These are phyloP conservation scores for Axis porcinus DNA, from an alignment of 2,113 vertebrate genomes.

Conservation along the genomic window DNA sequence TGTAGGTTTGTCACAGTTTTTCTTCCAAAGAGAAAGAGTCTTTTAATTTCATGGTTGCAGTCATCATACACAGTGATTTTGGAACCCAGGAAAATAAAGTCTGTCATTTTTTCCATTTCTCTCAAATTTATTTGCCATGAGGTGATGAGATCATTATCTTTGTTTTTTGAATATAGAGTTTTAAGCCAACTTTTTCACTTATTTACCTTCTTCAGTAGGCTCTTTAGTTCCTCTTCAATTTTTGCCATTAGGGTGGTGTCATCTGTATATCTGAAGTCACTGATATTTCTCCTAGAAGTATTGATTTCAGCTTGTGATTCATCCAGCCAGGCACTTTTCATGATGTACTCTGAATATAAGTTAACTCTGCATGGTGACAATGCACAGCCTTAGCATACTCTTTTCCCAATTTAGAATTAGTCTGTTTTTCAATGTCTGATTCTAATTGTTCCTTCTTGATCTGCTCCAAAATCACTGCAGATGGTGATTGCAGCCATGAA, in stretches of 20 bases:
- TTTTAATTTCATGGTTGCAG: neutral
- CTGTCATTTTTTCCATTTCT: neutral
- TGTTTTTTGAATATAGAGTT: neutral
- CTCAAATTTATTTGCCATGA: neutral
- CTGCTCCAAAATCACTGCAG: neutral
- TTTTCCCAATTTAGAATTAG: neutral
- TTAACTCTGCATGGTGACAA: neutral
- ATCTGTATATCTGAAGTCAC: neutral
- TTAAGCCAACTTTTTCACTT: neutral
- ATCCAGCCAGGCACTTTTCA: neutral
- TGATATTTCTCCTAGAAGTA: neutral
- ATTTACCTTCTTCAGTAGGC: neutral
- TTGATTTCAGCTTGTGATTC: neutral
- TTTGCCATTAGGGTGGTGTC: neutral
- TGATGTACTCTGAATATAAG: neutral
- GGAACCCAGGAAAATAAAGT: neutral
- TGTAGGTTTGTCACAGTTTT: neutral
- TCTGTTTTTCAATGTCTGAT: neutral
- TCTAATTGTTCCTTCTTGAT: neutral
- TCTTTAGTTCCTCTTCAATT: neutral
- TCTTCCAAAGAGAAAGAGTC: neutral
- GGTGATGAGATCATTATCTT: neutral
- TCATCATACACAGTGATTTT: neutral
- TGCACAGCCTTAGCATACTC: neutral
- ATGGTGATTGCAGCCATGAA: neutral